Percentiles rank a stretch among this genome's conserved stretches.
These are phyloP conservation scores for Ambastaia sidthimunki DNA, from an alignment of 2,797 vertebrate genomes.

Conservation along the genomic window DNA sequence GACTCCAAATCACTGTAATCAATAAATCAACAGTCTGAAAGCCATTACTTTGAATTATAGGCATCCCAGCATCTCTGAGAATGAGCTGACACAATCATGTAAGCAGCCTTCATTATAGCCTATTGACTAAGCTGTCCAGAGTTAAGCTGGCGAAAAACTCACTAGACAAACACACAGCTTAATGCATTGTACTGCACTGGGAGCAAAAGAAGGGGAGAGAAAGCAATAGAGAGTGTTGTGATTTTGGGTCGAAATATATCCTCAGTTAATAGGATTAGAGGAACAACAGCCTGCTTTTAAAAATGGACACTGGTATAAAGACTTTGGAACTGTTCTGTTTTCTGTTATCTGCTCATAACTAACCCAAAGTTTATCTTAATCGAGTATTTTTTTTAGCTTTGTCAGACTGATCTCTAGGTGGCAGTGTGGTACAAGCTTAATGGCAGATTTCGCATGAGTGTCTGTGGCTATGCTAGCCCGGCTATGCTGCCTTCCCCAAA, in stretches of 20 bases:
- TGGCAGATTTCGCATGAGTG: neutral
- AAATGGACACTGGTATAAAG: neutral
- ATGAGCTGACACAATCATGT: conserved; percentile 77
- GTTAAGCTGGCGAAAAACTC: conserved; percentile 40
- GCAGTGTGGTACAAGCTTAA: conserved; percentile 57
- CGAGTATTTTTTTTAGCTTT: neutral
- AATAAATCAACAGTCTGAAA: conserved; percentile 70
- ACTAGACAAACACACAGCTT: conserved; percentile 15
- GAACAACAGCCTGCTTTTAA: conserved; percentile 14
- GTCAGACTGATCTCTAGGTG: conserved; percentile 45
- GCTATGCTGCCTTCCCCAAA: conserved; percentile 6
- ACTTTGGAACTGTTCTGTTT: neutral
- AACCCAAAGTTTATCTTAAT: neutral
- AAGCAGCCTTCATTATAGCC: conserved; percentile 71
- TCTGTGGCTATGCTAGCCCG: neutral
- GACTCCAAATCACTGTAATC: conserved; percentile 12
- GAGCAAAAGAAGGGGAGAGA: neutral
- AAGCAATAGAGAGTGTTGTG: neutral
- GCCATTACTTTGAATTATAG: conserved; percentile 74
- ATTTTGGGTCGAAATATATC: conserved; percentile 10
- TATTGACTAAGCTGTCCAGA: conserved; percentile 69
- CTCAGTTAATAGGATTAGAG: conserved; percentile 5
- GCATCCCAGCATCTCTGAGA: conserved; percentile 59
- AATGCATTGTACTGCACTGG: neutral
- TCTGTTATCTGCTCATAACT: neutral